A percentile compares a stretch with the other conserved stretches of the same genome.
Conservation (phyloP, 2,888 invertebrate genomes). For the Sphaeridia pumilis region DNA sequence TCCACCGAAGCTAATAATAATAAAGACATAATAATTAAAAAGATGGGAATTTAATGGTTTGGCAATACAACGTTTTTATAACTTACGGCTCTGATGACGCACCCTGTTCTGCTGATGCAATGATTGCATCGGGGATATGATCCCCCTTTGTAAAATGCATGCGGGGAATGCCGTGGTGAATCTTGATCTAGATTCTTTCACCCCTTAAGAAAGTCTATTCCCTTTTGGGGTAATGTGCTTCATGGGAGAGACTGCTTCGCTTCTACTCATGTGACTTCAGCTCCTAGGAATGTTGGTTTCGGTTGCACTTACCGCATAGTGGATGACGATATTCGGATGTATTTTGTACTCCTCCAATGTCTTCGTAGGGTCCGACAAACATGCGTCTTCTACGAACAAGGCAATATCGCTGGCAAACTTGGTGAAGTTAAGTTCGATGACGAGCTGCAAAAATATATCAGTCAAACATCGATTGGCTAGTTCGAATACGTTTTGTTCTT, state of each 20-base stretch:
- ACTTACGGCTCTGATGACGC: background rate
- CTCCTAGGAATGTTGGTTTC: too few species aligned
- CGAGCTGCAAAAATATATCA: slow-evolving; percentile 37
- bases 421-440: slow-evolving; percentile 38
- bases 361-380: slow-evolving; percentile 37
- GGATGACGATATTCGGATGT: too few species aligned
- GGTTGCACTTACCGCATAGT: too few species aligned
- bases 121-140: background rate
- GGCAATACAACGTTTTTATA: background rate
- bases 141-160: background rate
- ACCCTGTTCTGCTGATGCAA: background rate
- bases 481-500: background rate
- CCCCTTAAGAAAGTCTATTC: background rate
- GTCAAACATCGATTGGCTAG: background rate
- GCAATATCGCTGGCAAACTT: slow-evolving; percentile 42
- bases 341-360: slow-evolving; percentile 37
- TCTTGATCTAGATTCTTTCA: background rate
- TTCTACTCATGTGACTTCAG: too few species aligned
- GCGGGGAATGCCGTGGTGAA: background rate
- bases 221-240: too few species aligned
- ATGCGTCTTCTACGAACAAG: slow-evolving; percentile 38
- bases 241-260: too few species aligned
- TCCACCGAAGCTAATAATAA: too few species aligned
- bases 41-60: slow-evolving; percentile 20
- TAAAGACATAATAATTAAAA: slow-evolving; percentile 28